Base-by-base conservation (phyloP, 2,888 invertebrate genomes). In the Drosophila seclusa region DNA sequence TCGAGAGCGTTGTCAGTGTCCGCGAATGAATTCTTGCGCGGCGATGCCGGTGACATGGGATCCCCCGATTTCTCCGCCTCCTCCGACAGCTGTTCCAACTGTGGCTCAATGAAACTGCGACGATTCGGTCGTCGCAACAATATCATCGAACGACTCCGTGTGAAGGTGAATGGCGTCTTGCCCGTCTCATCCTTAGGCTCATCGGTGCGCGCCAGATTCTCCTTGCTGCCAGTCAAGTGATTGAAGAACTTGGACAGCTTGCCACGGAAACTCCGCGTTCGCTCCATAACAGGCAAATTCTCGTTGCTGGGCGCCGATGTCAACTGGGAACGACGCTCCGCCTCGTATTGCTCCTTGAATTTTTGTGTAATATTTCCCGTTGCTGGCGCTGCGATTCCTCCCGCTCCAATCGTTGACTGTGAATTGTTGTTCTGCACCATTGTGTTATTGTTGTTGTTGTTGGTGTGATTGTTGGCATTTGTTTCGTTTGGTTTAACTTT, bases 131-230 rank as follows among this genome's bases (percentile, higher is more conserved):
- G 86, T 0, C 93, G 83, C 50, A 92, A 83, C 38, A 92, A 71
- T 18, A 92, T 92, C 91, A 93, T 92, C 21, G 93, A 93, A 8
- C 92, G 91, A 76, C 93, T 93, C 2, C 93, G 91, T 3, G 91
- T 92, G 61, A 93, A 93, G 13, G 91, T 90, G 55, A 85, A 92
- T 0, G 91, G 90, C n/a, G 82, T 79, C 31, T 88, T 86, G n/a
- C 67, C 65, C 29, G 64, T n/a, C 31, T 68, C 72, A 29, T 82
- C 89, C 40, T 70, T 74, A 1, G 58, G 21, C 27, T 82, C 69
- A 38, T 90, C 92, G 45, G 80, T 76, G 21, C 63, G 65, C 4
- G 87, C 48, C n/a, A 93, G 72, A 68, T 92, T 93, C 70, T 93
- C 93, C 72, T 92, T 92, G 79, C 93, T 93, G 64, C 92, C 91